These are phyloP conservation scores for Lissocephala sabroskyi DNA, from an alignment of 2,888 invertebrate genomes.

Conservation along the genomic window DNA sequence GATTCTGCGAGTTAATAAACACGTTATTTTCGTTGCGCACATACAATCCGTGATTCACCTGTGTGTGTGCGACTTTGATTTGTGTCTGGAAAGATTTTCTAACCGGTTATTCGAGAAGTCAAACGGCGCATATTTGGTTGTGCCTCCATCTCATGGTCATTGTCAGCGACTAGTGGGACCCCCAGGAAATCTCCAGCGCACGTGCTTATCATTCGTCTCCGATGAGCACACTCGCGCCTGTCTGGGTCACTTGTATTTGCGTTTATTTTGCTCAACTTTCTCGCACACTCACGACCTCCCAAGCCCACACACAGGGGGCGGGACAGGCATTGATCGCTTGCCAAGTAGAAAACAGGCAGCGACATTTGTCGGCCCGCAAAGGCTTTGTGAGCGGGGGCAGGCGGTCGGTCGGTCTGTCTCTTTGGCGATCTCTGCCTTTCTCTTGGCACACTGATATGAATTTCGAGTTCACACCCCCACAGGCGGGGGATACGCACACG, in stretches of 20 bases:
- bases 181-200: slow-evolving; percentile 47
- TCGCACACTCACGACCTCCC: background rate
- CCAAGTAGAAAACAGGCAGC: too few relatives aligned
- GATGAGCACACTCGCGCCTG: slow-evolving; percentile 24
- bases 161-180: slow-evolving; percentile 23
- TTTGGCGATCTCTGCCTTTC: too few relatives aligned
- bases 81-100: slow-evolving; percentile 41
- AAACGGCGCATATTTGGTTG: slow-evolving; percentile 2
- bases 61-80: background rate
- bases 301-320: slow-evolving; percentile 7
- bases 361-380: too few relatives aligned
- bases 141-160: slow-evolving; percentile 32
- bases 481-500: slow-evolving; percentile 6
- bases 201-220: slow-evolving; percentile 26
- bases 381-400: too few relatives aligned
- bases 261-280: slow-evolving; percentile 25
- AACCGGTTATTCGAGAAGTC: slow-evolving; percentile 41
- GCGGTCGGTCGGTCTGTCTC: too few relatives aligned
- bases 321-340: background rate
- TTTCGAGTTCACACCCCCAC: slow-evolving; percentile 38
- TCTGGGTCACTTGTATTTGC: slow-evolving; percentile 47
- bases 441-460: slow-evolving; percentile 50
- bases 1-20: slow-evolving; percentile 5
- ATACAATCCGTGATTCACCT: background rate
- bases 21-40: slow-evolving; percentile 17